Percentiles rank a stretch among this genome's conserved stretches.
Conservation (phyloP, 2,113 vertebrate species). For the Carollia perspicillata region DNA sequence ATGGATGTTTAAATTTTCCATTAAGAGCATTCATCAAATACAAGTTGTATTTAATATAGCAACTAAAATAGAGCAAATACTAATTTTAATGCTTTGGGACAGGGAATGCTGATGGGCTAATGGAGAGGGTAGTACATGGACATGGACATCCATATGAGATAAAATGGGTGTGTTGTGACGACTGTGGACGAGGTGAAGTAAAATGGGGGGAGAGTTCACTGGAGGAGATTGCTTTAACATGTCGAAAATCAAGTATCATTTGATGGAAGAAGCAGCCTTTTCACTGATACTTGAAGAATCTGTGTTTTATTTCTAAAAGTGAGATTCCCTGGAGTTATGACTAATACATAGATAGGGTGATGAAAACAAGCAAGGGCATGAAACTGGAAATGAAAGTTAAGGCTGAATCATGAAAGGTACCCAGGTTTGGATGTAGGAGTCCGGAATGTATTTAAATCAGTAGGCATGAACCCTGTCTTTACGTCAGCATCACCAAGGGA, state of each 20-base stretch:
- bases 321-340: neutral
- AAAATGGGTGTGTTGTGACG: neutral
- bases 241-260: neutral
- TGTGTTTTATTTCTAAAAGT: neutral
- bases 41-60: constrained; percentile 39
- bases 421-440: neutral
- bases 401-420: neutral
- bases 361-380: neutral
- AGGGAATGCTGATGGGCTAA: constrained; percentile 24
- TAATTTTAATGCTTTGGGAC: constrained; percentile 34
- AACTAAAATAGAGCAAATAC: constrained; percentile 41
- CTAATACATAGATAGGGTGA: neutral
- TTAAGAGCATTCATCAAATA: constrained; percentile 54
- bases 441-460: neutral
- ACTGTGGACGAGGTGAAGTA: neutral
- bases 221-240: neutral
- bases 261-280: neutral
- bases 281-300: neutral
- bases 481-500: neutral
- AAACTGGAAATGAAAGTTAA: neutral
- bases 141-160: neutral
- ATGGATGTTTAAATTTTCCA: constrained; percentile 49
- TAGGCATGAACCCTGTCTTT: neutral
- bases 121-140: neutral
- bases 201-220: neutral